phyloP scores from a whole-genome alignment of 1,140 invertebrate genomes.

The Onthophagus taurus region DNA sequence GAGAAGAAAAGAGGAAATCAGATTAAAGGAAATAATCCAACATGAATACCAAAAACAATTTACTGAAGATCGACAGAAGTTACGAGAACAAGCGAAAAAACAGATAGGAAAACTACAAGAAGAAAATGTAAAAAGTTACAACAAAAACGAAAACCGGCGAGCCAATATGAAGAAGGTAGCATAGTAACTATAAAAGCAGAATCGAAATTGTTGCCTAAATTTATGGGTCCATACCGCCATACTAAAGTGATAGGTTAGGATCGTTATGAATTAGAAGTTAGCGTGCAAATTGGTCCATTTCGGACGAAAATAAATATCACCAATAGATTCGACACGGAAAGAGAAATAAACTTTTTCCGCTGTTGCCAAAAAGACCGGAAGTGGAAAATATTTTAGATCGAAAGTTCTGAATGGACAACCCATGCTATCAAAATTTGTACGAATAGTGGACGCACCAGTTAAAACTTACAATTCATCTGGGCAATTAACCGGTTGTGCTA shows the following conservation, averaged over 20 bases:
- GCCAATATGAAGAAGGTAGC: slow-evolving; percentile 27
- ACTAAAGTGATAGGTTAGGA: too few relatives aligned
- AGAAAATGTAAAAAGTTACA: slow-evolving; percentile 28
- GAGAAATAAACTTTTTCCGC: too few relatives aligned
- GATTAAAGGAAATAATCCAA: slow-evolving; percentile 19
- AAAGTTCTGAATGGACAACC: too few relatives aligned
- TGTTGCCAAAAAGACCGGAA: too few relatives aligned
- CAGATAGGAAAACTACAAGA: slow-evolving; percentile 28
- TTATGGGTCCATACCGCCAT: slow-evolving; percentile 37
- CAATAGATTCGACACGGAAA: too few relatives aligned
- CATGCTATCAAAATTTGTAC: too few relatives aligned
- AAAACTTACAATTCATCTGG: slow-evolving; percentile 85
- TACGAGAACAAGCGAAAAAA: slow-evolving; percentile 22
- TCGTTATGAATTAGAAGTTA: too few relatives aligned
- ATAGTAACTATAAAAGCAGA: slow-evolving; percentile 34
- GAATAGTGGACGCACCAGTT: background rate
- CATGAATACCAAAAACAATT: slow-evolving; percentile 13
- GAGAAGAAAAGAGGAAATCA: slow-evolving; percentile 21
- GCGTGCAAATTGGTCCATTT: too few relatives aligned
- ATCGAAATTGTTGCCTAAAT: slow-evolving; percentile 33
- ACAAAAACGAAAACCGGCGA: slow-evolving; percentile 18
- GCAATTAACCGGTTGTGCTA: slow-evolving; percentile 85
- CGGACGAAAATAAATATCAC: too few relatives aligned
- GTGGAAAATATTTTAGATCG: too few relatives aligned
- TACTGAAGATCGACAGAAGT: slow-evolving; percentile 18